phyloP scores from a whole-genome alignment of 2,113 vertebrate genomes.

The Dendrocopos noguchii region DNA sequence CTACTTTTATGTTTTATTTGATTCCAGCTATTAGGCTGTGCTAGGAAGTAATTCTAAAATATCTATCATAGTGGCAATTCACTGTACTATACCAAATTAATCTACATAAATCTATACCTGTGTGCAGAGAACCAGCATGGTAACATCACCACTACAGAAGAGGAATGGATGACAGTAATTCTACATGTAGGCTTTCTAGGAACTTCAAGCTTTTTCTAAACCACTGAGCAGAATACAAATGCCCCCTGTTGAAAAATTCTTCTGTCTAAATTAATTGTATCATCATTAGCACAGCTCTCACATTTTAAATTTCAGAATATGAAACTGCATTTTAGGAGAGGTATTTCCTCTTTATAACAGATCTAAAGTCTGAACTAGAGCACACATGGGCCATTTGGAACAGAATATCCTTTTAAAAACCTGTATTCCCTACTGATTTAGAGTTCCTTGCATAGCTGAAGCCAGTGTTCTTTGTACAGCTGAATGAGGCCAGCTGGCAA shows the following conservation, averaged over 20 bases:
- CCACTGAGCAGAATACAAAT: slow-evolving; percentile 23
- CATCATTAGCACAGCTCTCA: slow-evolving; percentile 41
- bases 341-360: slow-evolving; percentile 54
- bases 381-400: slow-evolving; percentile 38
- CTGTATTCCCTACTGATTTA: slow-evolving; percentile 9
- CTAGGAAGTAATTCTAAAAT: slow-evolving; percentile 77
- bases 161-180: slow-evolving; percentile 46
- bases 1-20: slow-evolving; percentile 80
- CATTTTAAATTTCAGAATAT: slow-evolving; percentile 49
- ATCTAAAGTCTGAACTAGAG: slow-evolving; percentile 51
- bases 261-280: slow-evolving; percentile 14
- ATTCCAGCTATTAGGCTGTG: slow-evolving; percentile 77
- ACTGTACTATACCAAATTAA: slow-evolving; percentile 70
- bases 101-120: slow-evolving; percentile 76
- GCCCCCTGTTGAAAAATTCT: slow-evolving; percentile 18
- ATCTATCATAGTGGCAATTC: slow-evolving; percentile 72
- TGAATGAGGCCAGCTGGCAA: slow-evolving; percentile 59
- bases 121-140: slow-evolving; percentile 48
- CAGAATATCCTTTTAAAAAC: slow-evolving; percentile 54
- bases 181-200: slow-evolving; percentile 45
- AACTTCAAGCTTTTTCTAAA: slow-evolving; percentile 38
- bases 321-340: slow-evolving; percentile 31
- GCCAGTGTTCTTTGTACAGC: slow-evolving; percentile 43
- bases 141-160: slow-evolving; percentile 46
- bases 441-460: slow-evolving; percentile 38